phyloP scores from a whole-genome alignment of 2,797 vertebrate species.

The Myioborus miniatus region DNA sequence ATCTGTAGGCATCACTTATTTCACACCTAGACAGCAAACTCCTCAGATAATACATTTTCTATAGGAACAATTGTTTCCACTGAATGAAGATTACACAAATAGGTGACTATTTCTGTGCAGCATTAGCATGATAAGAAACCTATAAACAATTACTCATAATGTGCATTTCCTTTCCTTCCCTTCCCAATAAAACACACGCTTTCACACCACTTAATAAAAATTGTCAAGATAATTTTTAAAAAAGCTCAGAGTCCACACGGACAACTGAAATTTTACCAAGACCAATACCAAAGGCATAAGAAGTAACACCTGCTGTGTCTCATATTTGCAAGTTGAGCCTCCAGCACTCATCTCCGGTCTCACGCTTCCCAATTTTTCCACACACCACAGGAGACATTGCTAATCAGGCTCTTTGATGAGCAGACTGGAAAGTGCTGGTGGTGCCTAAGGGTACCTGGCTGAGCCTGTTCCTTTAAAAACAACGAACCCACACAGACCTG shows the following conservation, averaged over 20 bases:
- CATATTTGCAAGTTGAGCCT: background rate
- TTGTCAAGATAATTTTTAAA: background rate
- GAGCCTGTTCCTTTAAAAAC: background rate
- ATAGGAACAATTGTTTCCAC: background rate
- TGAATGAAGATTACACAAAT: background rate
- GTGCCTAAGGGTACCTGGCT: background rate
- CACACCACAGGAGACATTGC: background rate
- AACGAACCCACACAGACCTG: background rate
- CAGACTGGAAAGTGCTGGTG: background rate
- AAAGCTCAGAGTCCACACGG: background rate
- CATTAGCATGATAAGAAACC: background rate
- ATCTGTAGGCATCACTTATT: background rate
- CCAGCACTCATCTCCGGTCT: background rate
- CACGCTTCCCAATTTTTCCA: background rate
- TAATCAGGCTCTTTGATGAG: background rate
- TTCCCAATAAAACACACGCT: background rate
- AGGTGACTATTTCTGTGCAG: background rate
- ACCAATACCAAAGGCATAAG: background rate
- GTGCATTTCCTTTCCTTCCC: background rate
- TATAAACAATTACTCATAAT: background rate
- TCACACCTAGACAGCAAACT: background rate
- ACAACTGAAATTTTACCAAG: background rate
- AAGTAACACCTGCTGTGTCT: background rate
- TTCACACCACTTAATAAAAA: background rate
- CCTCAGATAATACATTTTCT: background rate